Evolutionary conservation across 2,797 vertebrate species (phyloP), one percentile per base, ranked within the genome.

Genomic region (Sorex maritimensis): DNA sequence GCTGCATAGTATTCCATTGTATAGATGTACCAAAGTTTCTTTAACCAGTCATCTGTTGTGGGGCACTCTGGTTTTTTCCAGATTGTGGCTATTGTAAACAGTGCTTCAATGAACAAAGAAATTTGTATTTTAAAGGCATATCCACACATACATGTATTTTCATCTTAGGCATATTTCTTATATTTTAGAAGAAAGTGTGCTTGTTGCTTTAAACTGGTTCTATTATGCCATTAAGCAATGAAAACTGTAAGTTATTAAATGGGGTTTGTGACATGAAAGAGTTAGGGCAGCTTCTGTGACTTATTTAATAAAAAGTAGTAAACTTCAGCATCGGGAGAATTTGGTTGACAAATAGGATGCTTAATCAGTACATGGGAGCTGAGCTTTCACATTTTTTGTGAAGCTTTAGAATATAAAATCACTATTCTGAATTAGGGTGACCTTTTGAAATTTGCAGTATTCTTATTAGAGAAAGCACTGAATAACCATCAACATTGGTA

Each of bases 401-500:
- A 52, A 21, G 30, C 2, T 85, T 94, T 38, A 67, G 46, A 82
- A 77, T 81, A 88, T 82, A 82, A 79, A 92, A 91, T 74, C 44
- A 55, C 41, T 28, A 23, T 46, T 68, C 12, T 90, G 23, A 55
- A 44, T 68, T 63, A 67, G 44, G 17, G 46, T 81, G 65, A 86
- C 41, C 30, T 90, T 92, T 91, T 72, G 55, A 86, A 86, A 30
- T 63, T 12, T 79, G 52, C 34, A 78, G 4, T 71, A 28, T 75
- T 88, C 86, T 92, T 81, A 81, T 88, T 88, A 81, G 69, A 75
- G 86, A 89, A 84, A 95, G 38, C 58, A n/a, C 5, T 77, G 52
- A 94, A 55, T 89, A 90, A 41, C 9, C 26, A 86, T 52, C 79
- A 65, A 84, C 72, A 63, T 72, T 49, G 28, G 41, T 46, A 92